Conservation (phyloP, 2,797 vertebrate genomes). For the Lutjanus argentimaculatus region DNA sequence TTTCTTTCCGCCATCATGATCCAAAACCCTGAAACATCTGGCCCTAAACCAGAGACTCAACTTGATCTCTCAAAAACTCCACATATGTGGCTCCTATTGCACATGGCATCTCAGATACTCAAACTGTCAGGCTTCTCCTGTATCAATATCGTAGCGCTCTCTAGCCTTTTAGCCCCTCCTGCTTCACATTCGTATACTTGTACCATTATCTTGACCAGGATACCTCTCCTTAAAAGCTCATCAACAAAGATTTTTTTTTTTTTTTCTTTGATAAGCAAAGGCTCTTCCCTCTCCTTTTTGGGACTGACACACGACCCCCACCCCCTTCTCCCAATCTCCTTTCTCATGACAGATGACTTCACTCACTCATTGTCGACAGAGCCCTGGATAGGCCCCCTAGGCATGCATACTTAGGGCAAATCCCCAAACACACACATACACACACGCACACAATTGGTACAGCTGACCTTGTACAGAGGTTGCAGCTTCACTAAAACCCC, state of each 20-base stretch:
- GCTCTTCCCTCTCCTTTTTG: constrained; percentile 58
- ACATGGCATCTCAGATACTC: constrained; percentile 49
- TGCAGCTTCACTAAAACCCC: constrained; percentile 63
- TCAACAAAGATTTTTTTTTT: constrained; percentile 51
- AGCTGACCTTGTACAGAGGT: constrained; percentile 77
- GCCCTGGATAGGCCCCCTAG: constrained; percentile 55
- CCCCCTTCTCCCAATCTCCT: constrained; percentile 22
- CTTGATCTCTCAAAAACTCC: constrained; percentile 51
- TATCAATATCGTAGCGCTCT: constrained; percentile 30
- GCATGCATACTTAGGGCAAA: constrained; percentile 71
- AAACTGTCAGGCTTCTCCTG: constrained; percentile 32
- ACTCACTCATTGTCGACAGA: constrained; percentile 71
- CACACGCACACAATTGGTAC: constrained; percentile 40
- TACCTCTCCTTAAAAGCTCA: constrained; percentile 67
- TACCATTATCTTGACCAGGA: constrained; percentile 54
- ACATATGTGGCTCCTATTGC: constrained; percentile 57
- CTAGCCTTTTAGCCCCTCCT: constrained; percentile 11
- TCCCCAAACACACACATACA: constrained; percentile 59
- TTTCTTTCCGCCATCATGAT: constrained; percentile 40
- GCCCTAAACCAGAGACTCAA: constrained; percentile 46
- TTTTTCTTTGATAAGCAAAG: constrained; percentile 50
- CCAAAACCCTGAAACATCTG: constrained; percentile 61
- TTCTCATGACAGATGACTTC: constrained; percentile 79
- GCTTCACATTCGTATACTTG: constrained; percentile 22
- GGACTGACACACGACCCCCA: constrained; percentile 31